phyloP scores from a whole-genome alignment of 2,797 vertebrate genomes.

The Mallotus villosus region DNA sequence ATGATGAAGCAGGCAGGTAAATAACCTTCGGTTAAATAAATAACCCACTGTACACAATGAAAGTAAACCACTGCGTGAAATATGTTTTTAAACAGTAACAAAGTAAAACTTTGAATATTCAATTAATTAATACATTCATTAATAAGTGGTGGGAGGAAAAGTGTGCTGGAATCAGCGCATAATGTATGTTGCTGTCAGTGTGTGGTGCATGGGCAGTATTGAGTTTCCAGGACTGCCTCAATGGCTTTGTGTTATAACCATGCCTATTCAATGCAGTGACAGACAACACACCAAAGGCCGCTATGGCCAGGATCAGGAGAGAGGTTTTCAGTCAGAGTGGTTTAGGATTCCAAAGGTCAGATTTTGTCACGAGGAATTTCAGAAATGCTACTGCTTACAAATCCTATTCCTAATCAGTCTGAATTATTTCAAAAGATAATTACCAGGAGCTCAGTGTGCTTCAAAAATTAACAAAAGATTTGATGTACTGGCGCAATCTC shows the following conservation, averaged over 20 bases:
- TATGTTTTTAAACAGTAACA: no score
- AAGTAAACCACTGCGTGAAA: no score
- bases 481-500: background rate
- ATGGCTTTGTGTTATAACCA: background rate
- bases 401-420: background rate
- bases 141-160: no score
- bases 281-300: background rate
- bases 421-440: background rate
- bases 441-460: background rate
- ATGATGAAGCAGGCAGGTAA: constrained; percentile 88
- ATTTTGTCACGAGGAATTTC: constrained; percentile 5
- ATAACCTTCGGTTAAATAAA: constrained; percentile 10
- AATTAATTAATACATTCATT: background rate
- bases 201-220: background rate
- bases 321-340: background rate
- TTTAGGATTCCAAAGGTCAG: constrained; percentile 8
- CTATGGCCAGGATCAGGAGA: background rate
- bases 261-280: no score
- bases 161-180: no score
- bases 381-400: constrained; percentile 8
- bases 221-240: background rate
- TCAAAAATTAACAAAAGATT: background rate
- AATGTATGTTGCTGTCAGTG: background rate
- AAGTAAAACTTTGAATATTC: no score
- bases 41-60: background rate